These are phyloP conservation scores for Pipistrellus nathusii DNA, from an alignment of 2,797 vertebrate species.

Conservation along the genomic window DNA sequence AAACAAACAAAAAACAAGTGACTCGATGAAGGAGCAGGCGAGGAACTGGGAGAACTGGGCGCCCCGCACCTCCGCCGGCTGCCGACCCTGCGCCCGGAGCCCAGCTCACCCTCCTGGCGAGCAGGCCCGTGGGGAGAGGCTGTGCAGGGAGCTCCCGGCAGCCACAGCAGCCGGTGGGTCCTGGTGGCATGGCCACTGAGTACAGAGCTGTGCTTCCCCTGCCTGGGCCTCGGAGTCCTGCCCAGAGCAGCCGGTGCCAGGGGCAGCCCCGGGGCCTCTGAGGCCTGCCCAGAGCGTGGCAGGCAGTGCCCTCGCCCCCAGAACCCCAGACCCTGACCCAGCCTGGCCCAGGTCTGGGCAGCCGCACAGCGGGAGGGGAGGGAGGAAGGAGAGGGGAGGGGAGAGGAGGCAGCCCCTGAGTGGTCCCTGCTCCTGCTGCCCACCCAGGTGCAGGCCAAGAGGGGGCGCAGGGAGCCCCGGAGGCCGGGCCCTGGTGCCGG, in stretches of 20 bases:
- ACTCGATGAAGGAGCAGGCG: not conserved
- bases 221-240: no score
- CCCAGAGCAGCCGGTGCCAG: no score
- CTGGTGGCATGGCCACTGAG: no score
- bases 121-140: not conserved
- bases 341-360: not conserved
- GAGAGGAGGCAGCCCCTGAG: accelerated
- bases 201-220: no score
- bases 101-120: accelerated
- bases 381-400: accelerated
- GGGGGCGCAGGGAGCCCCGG: no score
- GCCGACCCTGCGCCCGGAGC: accelerated
- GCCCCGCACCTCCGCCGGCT: not conserved
- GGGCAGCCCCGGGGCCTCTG: not conserved
- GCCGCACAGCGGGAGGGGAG: not conserved
- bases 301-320: not conserved
- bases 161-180: not conserved
- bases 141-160: not conserved
- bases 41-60: no score
- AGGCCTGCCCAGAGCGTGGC: no score
- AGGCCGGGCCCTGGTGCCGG: not conserved
- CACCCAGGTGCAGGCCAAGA: not conserved
- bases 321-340: accelerated
- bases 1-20: no score
- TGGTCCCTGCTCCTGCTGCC: not conserved